Percentiles rank a stretch among this genome's conserved stretches.
These are phyloP conservation scores for Peromyscus melanophrys DNA, from an alignment of 2,797 vertebrate species.

Conservation along the genomic window DNA sequence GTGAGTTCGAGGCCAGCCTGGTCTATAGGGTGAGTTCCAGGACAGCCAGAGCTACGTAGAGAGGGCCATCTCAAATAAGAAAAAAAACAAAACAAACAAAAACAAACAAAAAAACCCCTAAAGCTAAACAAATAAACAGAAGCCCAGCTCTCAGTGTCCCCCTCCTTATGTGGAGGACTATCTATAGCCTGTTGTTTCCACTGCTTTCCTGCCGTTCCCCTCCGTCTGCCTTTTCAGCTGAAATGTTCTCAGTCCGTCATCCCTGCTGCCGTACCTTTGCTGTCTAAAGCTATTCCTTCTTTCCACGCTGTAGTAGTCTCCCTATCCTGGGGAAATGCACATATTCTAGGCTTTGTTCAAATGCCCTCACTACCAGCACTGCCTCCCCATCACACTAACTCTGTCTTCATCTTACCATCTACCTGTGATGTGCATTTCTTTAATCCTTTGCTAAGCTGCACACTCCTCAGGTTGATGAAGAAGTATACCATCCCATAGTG, in stretches of 20 bases:
- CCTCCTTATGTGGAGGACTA: not conserved
- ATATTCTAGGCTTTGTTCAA: not conserved
- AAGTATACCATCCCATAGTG: not conserved
- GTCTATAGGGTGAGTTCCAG: not conserved
- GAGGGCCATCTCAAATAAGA: not conserved
- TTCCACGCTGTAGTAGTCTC: not conserved
- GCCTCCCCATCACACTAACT: not conserved
- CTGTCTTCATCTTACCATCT: constrained; percentile 19
- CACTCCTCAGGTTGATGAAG: not conserved
- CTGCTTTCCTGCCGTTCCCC: not conserved
- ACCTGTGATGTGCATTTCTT: not conserved
- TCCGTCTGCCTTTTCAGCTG: not conserved
- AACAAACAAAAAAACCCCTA: too few species aligned
- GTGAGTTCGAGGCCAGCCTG: not conserved
- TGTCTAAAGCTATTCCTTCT: not conserved
- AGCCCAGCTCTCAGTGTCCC: not conserved
- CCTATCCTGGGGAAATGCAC: constrained; percentile 12
- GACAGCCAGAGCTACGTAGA: not conserved
- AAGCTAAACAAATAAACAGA: not conserved
- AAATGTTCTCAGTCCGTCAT: not conserved
- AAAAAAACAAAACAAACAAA: not conserved
- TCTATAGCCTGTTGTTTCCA: not conserved
- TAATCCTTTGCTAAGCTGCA: constrained; percentile 40
- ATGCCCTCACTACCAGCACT: not conserved
- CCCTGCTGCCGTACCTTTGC: not conserved